phyloP scores from a whole-genome alignment of 1,140 invertebrate species.

The Ptiloglossa arizonensis region DNA sequence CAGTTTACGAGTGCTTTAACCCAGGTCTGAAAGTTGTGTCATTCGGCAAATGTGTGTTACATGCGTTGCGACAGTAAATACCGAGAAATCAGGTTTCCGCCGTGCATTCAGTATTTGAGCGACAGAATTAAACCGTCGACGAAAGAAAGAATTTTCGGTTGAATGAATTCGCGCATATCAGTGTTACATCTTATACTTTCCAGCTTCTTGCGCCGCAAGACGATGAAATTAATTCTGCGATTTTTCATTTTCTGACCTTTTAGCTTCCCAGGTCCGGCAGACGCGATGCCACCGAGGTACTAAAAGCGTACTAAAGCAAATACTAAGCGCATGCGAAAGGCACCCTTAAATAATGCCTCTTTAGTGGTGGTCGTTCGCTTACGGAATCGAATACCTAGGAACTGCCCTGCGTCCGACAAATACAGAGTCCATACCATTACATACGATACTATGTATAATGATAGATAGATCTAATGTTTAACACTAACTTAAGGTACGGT shows the following conservation, averaged over 20 bases:
- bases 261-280: constrained; percentile 83
- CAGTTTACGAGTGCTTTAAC: not conserved
- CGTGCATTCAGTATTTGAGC: not conserved
- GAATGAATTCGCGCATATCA: constrained; percentile 55
- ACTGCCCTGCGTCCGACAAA: constrained; percentile 60
- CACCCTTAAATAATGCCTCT: constrained; percentile 61
- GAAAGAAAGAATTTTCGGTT: not conserved
- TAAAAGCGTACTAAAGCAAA: constrained; percentile 74
- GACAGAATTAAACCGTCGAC: constrained; percentile 6
- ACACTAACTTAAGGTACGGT: constrained; percentile 58
- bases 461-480: constrained; percentile 66
- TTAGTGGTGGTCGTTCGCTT: constrained; percentile 63
- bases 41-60: constrained; percentile 55
- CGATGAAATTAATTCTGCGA: constrained; percentile 78
- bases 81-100: constrained; percentile 21
- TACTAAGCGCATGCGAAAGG: constrained; percentile 66
- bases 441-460: constrained; percentile 61
- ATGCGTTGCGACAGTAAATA: constrained; percentile 51
- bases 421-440: constrained; percentile 65
- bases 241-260: constrained; percentile 81
- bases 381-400: constrained; percentile 65
- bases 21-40: constrained; percentile 55
- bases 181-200: constrained; percentile 81
- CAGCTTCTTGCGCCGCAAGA: constrained; percentile 60
- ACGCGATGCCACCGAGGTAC: constrained; percentile 82